Conservation (phyloP, 2,888 invertebrate species). For the Ernsta delagoae region DNA sequence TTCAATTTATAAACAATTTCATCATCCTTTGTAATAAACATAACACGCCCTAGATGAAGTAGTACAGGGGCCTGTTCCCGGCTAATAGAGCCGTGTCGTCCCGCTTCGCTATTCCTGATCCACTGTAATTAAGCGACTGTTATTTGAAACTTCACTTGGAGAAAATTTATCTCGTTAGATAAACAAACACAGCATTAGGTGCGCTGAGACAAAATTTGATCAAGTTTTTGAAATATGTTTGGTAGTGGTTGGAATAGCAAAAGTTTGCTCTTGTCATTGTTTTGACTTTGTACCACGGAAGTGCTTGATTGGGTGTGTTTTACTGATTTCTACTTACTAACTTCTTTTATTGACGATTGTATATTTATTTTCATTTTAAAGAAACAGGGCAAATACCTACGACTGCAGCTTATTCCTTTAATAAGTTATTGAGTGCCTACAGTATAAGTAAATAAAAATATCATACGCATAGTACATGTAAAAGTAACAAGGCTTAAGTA, state of each 20-base stretch:
- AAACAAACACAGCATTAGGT: conserved; percentile 40
- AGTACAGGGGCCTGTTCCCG: not conserved
- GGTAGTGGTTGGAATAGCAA: not conserved
- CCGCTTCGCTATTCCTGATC: not conserved
- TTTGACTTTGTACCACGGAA: not conserved
- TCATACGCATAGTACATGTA: too few species aligned
- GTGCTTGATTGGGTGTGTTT: not conserved
- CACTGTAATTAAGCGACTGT: conserved; percentile 73
- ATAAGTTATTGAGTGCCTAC: too few species aligned
- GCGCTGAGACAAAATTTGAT: not conserved
- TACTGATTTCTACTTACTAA: too few species aligned
- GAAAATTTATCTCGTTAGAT: conserved; percentile 66
- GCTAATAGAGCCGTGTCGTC: conserved; percentile 2
- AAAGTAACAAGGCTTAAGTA: not conserved
- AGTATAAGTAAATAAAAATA: too few species aligned
- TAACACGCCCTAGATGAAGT: not conserved
- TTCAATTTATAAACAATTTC: not conserved
- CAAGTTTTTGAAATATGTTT: not conserved
- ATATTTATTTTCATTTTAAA: not conserved
- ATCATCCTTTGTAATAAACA: not conserved
- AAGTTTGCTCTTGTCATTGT: not conserved
- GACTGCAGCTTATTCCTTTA: too few species aligned
- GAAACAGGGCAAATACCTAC: too few species aligned
- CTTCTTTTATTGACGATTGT: not conserved
- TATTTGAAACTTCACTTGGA: conserved; percentile 68